Conservation (phyloP, 2,797 vertebrate genomes). For the Taenioides sp. region DNA sequence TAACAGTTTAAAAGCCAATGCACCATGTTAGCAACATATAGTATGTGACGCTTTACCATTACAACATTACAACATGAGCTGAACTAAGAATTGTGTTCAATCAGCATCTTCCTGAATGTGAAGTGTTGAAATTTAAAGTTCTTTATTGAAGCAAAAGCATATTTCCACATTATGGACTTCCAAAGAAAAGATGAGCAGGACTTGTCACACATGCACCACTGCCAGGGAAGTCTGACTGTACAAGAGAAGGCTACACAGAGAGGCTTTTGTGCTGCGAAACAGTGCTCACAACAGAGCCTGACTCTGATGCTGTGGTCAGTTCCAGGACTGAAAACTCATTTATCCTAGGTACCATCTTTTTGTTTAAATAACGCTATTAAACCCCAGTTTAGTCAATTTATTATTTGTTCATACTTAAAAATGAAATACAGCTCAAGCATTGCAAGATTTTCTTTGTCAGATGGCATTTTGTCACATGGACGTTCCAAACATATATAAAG, state of each 20-base stretch:
- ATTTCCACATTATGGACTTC: constrained; percentile 45
- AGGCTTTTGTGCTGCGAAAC: constrained; percentile 11
- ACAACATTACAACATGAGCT: too few relatives aligned
- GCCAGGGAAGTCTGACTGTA: constrained; percentile 25
- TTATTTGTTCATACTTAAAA: background rate
- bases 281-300: background rate
- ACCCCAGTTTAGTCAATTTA: background rate
- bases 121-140: constrained; percentile 43
- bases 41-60: background rate
- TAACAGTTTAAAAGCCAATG: background rate
- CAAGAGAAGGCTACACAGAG: constrained; percentile 7
- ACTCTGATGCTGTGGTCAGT: background rate
- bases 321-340: background rate
- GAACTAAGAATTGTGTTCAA: background rate
- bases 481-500: background rate
- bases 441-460: background rate
- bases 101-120: constrained; percentile 16
- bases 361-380: background rate
- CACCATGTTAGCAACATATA: background rate
- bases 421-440: background rate
- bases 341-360: background rate
- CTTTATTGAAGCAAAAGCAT: constrained; percentile 34
- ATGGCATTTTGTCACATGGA: constrained; percentile 4
- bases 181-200: constrained; percentile 28
- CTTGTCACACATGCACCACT: constrained; percentile 15